Percentiles rank a stretch among this genome's conserved stretches.
These are phyloP conservation scores for Hippocampus kuda DNA, from an alignment of 2,797 vertebrate species.

Conservation along the genomic window DNA sequence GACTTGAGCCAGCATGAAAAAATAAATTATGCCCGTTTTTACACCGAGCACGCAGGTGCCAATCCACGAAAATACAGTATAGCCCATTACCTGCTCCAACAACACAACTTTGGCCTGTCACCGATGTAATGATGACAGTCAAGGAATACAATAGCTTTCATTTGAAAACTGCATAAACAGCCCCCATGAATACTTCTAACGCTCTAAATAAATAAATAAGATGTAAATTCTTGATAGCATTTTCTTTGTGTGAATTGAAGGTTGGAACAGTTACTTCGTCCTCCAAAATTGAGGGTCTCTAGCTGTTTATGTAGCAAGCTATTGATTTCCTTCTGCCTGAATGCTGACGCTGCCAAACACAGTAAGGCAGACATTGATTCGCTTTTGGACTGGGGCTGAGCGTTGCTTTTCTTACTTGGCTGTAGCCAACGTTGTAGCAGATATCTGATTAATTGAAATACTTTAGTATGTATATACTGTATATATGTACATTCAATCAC, in stretches of 20 bases:
- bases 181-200: background rate
- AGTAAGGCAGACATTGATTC: constrained; percentile 25
- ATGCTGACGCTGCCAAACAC: constrained; percentile 35
- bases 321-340: constrained; percentile 33
- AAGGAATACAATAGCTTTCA: background rate
- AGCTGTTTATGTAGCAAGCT: constrained; percentile 24
- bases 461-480: constrained; percentile 18
- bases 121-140: too few relatives aligned
- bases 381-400: constrained; percentile 16
- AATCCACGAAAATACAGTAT: too few relatives aligned
- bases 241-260: constrained; percentile 1
- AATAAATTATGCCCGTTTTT: too few relatives aligned
- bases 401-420: constrained; percentile 26
- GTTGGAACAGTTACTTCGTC: constrained; percentile 9
- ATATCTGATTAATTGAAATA: constrained; percentile 30
- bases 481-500: constrained; percentile 13
- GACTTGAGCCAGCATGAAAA: too few relatives aligned
- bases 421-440: constrained; percentile 21
- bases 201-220: too few relatives aligned
- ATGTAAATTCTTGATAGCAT: background rate
- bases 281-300: constrained; percentile 1
- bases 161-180: background rate
- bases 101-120: background rate
- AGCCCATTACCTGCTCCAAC: too few relatives aligned
- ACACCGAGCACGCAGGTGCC: too few relatives aligned